Evolutionary conservation across 2,113 vertebrate genomes (phyloP).

Genomic region (Stictonetta naevosa): DNA sequence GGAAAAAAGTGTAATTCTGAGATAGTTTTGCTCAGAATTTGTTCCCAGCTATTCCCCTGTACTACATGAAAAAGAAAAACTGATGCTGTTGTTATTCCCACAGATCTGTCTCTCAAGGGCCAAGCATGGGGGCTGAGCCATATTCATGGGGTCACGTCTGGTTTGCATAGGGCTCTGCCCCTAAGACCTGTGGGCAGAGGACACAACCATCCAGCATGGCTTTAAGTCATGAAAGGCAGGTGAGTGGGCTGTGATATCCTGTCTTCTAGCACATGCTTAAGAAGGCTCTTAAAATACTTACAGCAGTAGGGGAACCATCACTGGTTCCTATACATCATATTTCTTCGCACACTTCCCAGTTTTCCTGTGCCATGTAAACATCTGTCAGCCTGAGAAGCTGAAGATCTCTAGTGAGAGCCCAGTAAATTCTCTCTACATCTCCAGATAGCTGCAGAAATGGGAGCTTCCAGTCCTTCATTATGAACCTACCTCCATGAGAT

Average conservation of each 20-base stretch:
- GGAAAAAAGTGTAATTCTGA: accelerated
- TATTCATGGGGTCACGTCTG: neutral
- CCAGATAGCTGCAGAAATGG: neutral
- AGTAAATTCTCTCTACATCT: neutral
- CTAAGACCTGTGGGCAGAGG: neutral
- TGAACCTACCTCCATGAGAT: neutral
- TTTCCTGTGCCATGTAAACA: neutral
- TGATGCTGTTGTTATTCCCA: neutral
- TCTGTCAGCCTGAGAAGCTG: neutral
- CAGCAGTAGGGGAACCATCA: neutral
- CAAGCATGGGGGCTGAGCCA: neutral
- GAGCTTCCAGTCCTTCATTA: neutral
- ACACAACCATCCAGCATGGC: neutral
- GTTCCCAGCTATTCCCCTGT: neutral
- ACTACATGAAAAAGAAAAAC: neutral
- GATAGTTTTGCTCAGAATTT: neutral
- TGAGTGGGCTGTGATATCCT: neutral
- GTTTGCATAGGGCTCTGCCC: neutral
- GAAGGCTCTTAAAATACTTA: neutral
- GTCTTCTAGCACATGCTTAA: accelerated
- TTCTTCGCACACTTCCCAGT: neutral
- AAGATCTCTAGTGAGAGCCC: neutral
- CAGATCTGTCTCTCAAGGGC: neutral
- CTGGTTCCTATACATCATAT: neutral
- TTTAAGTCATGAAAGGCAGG: neutral